Evolutionary conservation across 2,113 vertebrate genomes (phyloP).

Genomic region (Nycticorax nycticorax): DNA sequence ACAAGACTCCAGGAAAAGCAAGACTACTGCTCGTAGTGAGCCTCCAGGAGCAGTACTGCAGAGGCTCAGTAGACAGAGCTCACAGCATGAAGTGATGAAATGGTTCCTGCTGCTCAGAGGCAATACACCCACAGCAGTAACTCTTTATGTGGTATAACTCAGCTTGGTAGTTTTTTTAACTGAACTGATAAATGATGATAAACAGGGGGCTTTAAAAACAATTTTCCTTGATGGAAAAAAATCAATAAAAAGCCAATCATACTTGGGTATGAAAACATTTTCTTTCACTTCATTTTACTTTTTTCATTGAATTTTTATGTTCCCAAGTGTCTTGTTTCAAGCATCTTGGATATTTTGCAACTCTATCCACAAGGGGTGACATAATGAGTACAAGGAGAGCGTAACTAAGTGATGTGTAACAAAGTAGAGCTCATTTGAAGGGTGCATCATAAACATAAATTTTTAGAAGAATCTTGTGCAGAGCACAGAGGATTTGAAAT

Average conservation of each 20-base stretch:
- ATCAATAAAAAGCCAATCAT: conserved; percentile 3
- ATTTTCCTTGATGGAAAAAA: background rate
- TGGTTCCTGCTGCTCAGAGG: background rate
- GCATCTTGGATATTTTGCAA: conserved; percentile 18
- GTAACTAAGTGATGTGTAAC: conserved; percentile 18
- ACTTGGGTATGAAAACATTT: background rate
- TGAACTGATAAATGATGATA: background rate
- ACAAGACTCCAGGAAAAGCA: background rate
- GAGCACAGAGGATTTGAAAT: background rate
- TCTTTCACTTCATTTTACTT: background rate
- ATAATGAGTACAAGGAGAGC: background rate
- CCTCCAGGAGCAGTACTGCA: background rate
- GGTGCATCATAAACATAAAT: background rate
- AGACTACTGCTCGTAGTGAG: accelerated
- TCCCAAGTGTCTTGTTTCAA: conserved; percentile 29
- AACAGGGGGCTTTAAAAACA: background rate
- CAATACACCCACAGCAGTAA: background rate
- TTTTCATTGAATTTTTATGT: background rate
- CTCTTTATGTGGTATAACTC: background rate
- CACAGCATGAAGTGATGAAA: background rate
- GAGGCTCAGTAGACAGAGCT: background rate
- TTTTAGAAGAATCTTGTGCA: background rate
- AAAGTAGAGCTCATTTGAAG: background rate
- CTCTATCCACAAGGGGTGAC: background rate
- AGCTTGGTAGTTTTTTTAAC: background rate